Base-by-base conservation (phyloP, 2,888 invertebrate genomes). In the Amblyjoppa fuscipennis region DNA sequence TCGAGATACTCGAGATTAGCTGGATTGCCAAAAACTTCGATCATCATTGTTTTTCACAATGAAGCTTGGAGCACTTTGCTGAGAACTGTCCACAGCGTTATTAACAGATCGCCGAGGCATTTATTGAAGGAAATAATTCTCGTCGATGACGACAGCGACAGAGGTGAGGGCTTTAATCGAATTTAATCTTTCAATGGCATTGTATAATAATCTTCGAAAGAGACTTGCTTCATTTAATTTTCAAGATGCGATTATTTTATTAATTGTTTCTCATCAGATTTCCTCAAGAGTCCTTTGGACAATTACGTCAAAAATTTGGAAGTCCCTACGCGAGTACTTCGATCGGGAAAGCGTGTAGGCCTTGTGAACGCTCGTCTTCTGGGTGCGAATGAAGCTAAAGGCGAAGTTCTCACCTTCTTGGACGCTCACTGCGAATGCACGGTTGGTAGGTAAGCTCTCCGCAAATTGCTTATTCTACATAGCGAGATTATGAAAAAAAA, bases 11-110 rank as follows among this genome's bases (percentile, higher is more conserved):
- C 94, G 83, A 94, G 95, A 84, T 93, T 95, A 83, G 93, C 94
- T n/a, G 95, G 95, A 74, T 94, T 99, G 78, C 99, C 99, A 0
- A 97, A 96, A 87, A 98, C 99, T 0, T 98, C 98, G 87, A 96
- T 99, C 20, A 97, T 99, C 75, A 98, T 99, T 88, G 99, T 99
- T 0, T 99, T 99, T 93, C 99, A 99, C 94, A 99, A 99, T 93
- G 99, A 99, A 95, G 99, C 99, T 0, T 99, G 99, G 98, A 99
- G 99, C 3, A 99, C 99, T 0, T 95, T 99, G 13, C 95, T 99
- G 90, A 95, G 99, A 78, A 99, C 99, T 0, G 97, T 99, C 38
- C 98, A 98, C 95, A 99, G 99, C 91, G 98, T 98, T 61, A 97
- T 99, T 83, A 96, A 97, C 92, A 95, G 99, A 88, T 98, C 99